phyloP scores from a whole-genome alignment of 2,113 vertebrate species.

The Ctenodactylus gundi region DNA sequence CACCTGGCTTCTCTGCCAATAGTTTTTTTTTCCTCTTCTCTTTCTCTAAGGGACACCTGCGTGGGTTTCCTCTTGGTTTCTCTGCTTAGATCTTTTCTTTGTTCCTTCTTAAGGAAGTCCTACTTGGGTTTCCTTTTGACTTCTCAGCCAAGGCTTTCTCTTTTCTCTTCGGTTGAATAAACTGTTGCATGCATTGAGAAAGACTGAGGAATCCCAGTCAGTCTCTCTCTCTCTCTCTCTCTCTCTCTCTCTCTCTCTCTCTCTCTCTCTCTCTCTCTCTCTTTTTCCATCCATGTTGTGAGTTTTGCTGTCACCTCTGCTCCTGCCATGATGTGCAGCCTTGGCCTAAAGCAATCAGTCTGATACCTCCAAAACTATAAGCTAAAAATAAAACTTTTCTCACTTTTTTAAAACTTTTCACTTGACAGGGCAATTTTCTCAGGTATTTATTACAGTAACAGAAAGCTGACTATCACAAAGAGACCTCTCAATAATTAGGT shows the following conservation, averaged over 20 bases:
- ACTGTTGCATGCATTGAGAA: too few relatives aligned
- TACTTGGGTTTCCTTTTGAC: too few relatives aligned
- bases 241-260: background rate
- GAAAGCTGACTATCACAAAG: background rate
- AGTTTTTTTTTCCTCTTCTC: too few relatives aligned
- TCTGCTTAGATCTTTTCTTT: too few relatives aligned
- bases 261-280: background rate
- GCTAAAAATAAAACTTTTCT: too few relatives aligned
- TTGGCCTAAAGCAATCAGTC: background rate
- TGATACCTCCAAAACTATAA: background rate
- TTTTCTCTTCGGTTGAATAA: too few relatives aligned
- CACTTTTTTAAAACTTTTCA: background rate
- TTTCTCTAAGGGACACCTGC: too few relatives aligned
- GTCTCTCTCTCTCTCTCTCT: background rate
- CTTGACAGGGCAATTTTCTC: background rate
- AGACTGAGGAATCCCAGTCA: too few relatives aligned
- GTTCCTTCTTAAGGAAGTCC: too few relatives aligned
- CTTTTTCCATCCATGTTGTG: background rate
- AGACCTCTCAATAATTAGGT: background rate
- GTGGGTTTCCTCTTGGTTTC: too few relatives aligned
- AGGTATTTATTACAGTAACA: background rate
- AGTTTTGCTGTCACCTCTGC: background rate
- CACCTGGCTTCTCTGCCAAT: too few relatives aligned
- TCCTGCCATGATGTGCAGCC: background rate
- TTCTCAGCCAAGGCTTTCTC: too few relatives aligned